phyloP scores from a whole-genome alignment of 2,797 vertebrate genomes.

The Gambusia yucatana region DNA sequence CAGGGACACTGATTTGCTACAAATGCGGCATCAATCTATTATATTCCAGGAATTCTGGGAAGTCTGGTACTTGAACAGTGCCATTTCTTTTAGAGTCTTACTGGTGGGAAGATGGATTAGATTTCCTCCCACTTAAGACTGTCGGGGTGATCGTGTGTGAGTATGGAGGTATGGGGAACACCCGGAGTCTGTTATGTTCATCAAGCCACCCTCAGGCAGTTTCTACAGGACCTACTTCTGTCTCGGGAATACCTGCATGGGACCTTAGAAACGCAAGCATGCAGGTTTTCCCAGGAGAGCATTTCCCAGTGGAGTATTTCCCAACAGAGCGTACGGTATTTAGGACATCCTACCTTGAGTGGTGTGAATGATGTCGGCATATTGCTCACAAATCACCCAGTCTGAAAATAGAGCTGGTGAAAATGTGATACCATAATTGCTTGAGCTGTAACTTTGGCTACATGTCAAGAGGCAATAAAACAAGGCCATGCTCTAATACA shows the following conservation, averaged over 20 bases:
- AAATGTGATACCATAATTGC: background rate
- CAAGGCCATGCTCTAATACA: background rate
- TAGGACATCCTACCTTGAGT: slow-evolving; percentile 5
- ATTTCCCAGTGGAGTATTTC: background rate
- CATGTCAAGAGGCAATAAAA: background rate
- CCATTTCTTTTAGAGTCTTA: background rate
- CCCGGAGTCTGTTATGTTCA: background rate
- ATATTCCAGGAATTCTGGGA: background rate
- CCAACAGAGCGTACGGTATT: background rate
- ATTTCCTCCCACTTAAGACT: background rate
- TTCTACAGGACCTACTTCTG: background rate
- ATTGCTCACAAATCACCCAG: background rate
- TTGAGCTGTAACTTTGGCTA: background rate
- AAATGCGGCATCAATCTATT: background rate
- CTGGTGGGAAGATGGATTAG: background rate
- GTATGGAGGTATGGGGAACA: background rate
- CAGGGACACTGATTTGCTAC: background rate
- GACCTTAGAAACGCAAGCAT: background rate
- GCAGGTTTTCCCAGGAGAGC: slow-evolving; percentile 1
- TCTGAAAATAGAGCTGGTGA: background rate
- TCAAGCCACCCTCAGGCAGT: background rate
- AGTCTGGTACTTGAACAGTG: background rate
- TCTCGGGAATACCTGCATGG: background rate
- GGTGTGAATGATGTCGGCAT: background rate
- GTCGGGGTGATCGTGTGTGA: background rate